Conservation (phyloP, 2,797 vertebrate species). For the Micrastur ruficollis region DNA sequence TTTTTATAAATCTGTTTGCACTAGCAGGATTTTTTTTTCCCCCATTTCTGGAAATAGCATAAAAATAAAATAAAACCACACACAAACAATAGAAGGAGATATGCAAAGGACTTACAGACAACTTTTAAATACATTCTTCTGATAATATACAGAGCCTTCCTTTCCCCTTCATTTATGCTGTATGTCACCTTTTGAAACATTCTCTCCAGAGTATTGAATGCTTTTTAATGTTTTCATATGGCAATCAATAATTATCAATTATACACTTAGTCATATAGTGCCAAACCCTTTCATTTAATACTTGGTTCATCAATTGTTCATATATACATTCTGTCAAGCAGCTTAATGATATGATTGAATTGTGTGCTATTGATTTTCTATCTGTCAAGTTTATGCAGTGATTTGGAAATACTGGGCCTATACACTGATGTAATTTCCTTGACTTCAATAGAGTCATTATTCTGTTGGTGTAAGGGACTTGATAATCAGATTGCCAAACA, state of each 20-base stretch:
- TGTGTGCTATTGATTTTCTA: slow-evolving; percentile 52
- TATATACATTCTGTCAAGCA: slow-evolving; percentile 52
- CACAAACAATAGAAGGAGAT: not conserved
- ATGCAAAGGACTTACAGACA: not conserved
- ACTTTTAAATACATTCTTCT: not conserved
- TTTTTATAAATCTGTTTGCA: not conserved
- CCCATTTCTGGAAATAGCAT: not conserved
- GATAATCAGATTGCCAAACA: slow-evolving; percentile 46
- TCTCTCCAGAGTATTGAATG: not conserved
- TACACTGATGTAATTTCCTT: slow-evolving; percentile 54
- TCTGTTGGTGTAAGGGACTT: slow-evolving; percentile 16
- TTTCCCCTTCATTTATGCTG: not conserved
- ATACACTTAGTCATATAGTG: slow-evolving; percentile 42
- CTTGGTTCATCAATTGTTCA: slow-evolving; percentile 57
- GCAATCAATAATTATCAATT: slow-evolving; percentile 64
- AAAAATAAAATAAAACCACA: not conserved
- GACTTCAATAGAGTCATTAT: slow-evolving; percentile 40
- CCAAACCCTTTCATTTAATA: slow-evolving; percentile 38
- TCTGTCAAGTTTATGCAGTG: slow-evolving; percentile 56
- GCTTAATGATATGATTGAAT: slow-evolving; percentile 45
- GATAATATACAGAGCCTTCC: not conserved
- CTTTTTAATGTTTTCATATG: slow-evolving; percentile 15
- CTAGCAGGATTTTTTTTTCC: not conserved
- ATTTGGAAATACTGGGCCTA: slow-evolving; percentile 54
- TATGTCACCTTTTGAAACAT: slow-evolving; percentile 1